Evolutionary conservation across 2,113 vertebrate species (phyloP).

Genomic region (Callipepla californica): DNA sequence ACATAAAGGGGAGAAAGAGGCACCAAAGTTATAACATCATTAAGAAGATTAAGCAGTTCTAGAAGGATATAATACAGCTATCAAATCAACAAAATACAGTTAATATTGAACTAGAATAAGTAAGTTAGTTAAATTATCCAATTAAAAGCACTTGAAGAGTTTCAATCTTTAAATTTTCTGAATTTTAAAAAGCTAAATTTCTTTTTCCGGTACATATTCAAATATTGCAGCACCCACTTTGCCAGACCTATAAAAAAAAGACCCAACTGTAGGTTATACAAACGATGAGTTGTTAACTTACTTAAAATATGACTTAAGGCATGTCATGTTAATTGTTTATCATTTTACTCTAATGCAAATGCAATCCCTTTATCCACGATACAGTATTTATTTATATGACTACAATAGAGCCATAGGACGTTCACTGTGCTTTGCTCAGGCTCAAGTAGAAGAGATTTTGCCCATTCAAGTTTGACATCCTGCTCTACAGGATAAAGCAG

Average conservation of each 20-base stretch:
- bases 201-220: not conserved
- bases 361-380: not conserved
- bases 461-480: not conserved
- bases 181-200: not conserved
- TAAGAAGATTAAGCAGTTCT: not conserved
- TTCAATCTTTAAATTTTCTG: not conserved
- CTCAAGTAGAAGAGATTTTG: not conserved
- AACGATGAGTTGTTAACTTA: not conserved
- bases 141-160: not conserved
- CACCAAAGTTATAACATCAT: not conserved
- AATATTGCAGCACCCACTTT: not conserved
- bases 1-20: not conserved
- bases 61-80: not conserved
- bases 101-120: not conserved
- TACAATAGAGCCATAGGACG: accelerated
- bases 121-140: not conserved
- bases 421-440: not conserved
- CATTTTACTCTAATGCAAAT: not conserved
- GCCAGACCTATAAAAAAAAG: not conserved
- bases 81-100: not conserved
- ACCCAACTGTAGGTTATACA: not conserved
- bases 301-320: not conserved
- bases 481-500: not conserved
- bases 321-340: not conserved
- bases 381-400: not conserved